Base-by-base conservation (phyloP, 2,888 invertebrate species). In the Danaus chrysippus region DNA sequence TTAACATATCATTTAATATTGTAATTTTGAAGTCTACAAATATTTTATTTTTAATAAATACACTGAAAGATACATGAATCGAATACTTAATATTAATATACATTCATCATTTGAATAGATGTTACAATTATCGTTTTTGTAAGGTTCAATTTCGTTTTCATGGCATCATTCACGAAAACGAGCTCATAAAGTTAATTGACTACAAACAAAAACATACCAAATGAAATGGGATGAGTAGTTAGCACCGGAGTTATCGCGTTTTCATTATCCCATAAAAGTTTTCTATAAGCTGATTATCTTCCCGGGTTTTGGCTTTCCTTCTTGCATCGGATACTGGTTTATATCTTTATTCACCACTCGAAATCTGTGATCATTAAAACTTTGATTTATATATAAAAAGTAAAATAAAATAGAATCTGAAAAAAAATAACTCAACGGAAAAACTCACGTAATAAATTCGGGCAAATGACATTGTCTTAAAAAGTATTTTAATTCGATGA, bases 401-500 rank as follows among this genome's bases (percentile, higher is more conserved):
- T 11, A 49, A 49, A 49, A 49, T 15, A 46, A 46, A 46, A 46
- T n/a, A 49, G 9, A 49, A 49, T 49, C 17, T 17, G 10, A 34
- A 49, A 49, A n/a, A 49, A 9, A 46, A 8, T 49, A 49, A 17
- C 49, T 17, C 49, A 17, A 49, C 49, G 10, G 46, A 68, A 69
- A n/a, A 73, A 72, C 65, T 69, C 68, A 64, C 70, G 66, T 76
- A 77, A 79, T 78, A 81, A 81, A 73, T 79, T 78, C 65, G 65
- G 72, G 69, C 73, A 81, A 83, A 82, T 76, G 75, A 77, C 80
- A 81, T 81, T 82, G 81, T 81, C 78, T 79, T 76, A 68, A 80
- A 81, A 86, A 85, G 83, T 84, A 82, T 84, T 86, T 84, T 86
- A 85, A 86, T 86, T 85, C 82, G 77, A 83, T 82, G 75, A 83